Base-by-base conservation (phyloP, 1,140 invertebrate genomes). In the Dryas iulia region DNA sequence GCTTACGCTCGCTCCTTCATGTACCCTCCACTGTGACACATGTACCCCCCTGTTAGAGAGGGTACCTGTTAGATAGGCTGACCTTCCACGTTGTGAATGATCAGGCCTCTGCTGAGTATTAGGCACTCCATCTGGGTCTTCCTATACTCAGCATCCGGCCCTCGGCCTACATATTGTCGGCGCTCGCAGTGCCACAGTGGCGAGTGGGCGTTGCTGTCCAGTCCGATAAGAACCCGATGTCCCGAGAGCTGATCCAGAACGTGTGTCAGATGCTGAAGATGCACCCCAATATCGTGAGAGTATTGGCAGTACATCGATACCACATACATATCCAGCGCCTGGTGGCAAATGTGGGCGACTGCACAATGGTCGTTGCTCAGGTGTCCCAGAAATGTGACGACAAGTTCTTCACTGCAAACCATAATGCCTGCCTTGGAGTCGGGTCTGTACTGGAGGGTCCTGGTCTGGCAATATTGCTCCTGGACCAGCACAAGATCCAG, bases 301-400 rank as follows among this genome's bases (percentile, higher is more conserved):
- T 73, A 73, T 25, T 77, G 66, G 25, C 64, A 77, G 31, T 77
- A 77, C 1, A 66, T 66, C 1, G 66, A 71, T 0, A 71, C 28
- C 1, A 73, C 11, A 26, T 66, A 31, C 2, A 69, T 4, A 52
- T 11, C 21, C 30, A 14, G 1, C 25, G 0, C 30, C 24, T 25
- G 10, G 7, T 18, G 0, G 3, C 8, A 12, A 0, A 70, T n/a
- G 21, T 59, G 57, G 1, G 18, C n/a, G n/a, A n/a, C n/a, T n/a
- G n/a, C n/a, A n/a, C n/a, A n/a, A n/a, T n/a, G n/a, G n/a, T n/a
- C n/a, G 7, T 25, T 68, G 6, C 35, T 53, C 3, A 76, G 33
- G 12, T 76, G 61, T 0, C 33, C 7, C 11, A 71, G 53, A 21
- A 58, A n/a, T 30, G 11, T 14, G 3, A 23, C 28, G 1, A 31